Evolutionary conservation across 2,113 vertebrate species (phyloP).

Genomic region (Cichladusa arquata): DNA sequence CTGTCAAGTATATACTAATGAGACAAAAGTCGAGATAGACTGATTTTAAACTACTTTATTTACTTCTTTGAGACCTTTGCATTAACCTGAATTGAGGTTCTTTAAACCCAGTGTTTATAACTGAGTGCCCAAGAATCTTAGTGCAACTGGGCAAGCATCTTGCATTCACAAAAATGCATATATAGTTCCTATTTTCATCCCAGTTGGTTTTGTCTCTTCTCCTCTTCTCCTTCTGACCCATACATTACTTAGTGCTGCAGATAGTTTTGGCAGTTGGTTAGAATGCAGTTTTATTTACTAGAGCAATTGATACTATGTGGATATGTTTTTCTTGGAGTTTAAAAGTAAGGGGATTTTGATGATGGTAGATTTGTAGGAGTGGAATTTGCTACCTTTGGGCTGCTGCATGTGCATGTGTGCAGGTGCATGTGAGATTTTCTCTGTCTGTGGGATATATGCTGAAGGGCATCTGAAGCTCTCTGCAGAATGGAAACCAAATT

Average conservation of each 20-base stretch:
- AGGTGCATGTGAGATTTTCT: neutral
- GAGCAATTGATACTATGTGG: neutral
- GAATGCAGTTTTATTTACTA: neutral
- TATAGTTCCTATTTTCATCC: neutral
- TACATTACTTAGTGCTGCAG: neutral
- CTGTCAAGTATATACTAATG: neutral
- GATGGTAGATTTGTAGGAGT: neutral
- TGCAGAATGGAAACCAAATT: neutral
- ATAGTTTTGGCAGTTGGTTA: neutral
- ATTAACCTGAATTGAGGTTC: neutral
- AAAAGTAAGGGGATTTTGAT: neutral
- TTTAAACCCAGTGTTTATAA: neutral
- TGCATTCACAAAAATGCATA: rapidly evolving
- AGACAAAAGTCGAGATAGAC: neutral
- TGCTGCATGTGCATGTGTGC: neutral
- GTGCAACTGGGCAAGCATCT: neutral
- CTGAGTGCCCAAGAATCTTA: neutral
- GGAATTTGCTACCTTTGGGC: neutral
- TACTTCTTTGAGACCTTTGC: neutral
- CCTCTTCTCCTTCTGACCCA: neutral
- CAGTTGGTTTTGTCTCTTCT: neutral
- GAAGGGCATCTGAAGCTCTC: neutral
- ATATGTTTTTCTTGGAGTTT: neutral
- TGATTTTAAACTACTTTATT: neutral
- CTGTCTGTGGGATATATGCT: neutral